Base-by-base conservation (phyloP, 2,113 vertebrate species). In the Protobothrops mucrosquamatus region DNA sequence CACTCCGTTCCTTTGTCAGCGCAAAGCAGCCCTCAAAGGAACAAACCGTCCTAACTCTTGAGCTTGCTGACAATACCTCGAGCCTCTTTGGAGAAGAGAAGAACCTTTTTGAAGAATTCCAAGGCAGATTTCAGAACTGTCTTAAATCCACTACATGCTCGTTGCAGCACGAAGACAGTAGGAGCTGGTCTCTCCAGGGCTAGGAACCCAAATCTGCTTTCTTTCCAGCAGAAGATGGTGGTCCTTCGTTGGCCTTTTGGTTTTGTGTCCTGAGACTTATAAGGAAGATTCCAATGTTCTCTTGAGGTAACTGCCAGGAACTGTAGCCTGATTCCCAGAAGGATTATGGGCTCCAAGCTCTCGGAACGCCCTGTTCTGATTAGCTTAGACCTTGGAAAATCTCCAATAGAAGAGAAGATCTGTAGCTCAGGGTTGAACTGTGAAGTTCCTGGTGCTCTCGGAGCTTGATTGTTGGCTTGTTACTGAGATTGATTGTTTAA, bases 241-340 rank as follows among this genome's bases (percentile, higher is more conserved):
- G n/a, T n/a, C 29, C 22, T n/a, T 91, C 57, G 22, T n/a, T 92
- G 0, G 0, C 91, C n/a, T 93, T 92, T 43, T 89, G 0, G 88
- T 94, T 86, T 92, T 1, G 87, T 94, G 91, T 94, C 88, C 92
- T 92, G 64, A 87, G 54, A 3, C 94, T 96, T 95, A 94, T 95
- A 96, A 96, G 96, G 95, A 96, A 96, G 95, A 94, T 90, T 93
- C 92, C 93, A 95, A 95, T 95, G 94, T 93, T 1, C 90, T 74
- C 95, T 54, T 95, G 61, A 8, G 4, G 0, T 22, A 93, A 7
- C 64, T 96, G 96, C 96, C 96, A 97, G 94, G 96, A 97, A 95
- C 94, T 94, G 0, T 74, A 93, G 94, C 93, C 94, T 94, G 94
- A 94, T 34, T 96, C 96, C 96, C 96, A 56, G 56, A 96, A 93